phyloP scores from a whole-genome alignment of 2,888 invertebrate genomes.

The Clostera curtula region DNA sequence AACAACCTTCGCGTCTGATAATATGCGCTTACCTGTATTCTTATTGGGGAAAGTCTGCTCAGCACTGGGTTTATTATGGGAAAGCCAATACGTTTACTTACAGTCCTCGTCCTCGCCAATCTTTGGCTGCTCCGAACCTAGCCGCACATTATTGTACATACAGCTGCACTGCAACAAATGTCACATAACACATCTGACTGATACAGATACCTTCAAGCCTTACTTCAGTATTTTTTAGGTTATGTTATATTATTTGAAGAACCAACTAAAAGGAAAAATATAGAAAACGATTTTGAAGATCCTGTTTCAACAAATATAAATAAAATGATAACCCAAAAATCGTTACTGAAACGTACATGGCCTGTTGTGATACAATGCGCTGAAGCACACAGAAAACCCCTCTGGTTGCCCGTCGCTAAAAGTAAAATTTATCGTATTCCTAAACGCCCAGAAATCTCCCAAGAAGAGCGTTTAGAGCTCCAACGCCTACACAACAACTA shows the following conservation, averaged over 20 bases:
- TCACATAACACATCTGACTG: too few relatives aligned
- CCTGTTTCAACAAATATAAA: too few relatives aligned
- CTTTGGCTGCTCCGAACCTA: too few relatives aligned
- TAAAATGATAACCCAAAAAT: conserved; percentile 32
- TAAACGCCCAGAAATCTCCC: conserved; percentile 69
- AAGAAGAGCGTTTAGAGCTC: conserved; percentile 80
- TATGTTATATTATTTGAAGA: conserved; percentile 6
- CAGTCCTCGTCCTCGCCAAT: too few relatives aligned
- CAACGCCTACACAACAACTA: conserved; percentile 82
- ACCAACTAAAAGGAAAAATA: neutral
- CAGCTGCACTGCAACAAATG: too few relatives aligned
- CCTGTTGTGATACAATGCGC: conserved; percentile 51
- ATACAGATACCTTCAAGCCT: too few relatives aligned
- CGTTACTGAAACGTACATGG: conserved; percentile 41
- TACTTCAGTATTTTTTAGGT: conserved; percentile 15
- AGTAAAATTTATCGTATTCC: conserved; percentile 85
- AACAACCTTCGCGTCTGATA: too few relatives aligned
- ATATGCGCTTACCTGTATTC: too few relatives aligned
- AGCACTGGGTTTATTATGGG: too few relatives aligned
- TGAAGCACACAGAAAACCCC: conserved; percentile 79
- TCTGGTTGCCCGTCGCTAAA: conserved; percentile 87
- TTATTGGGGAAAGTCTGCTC: too few relatives aligned
- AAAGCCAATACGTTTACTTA: too few relatives aligned
- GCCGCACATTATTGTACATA: too few relatives aligned
- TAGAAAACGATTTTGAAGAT: neutral